These are phyloP conservation scores for Cotesia typhae DNA, from an alignment of 1,140 invertebrate genomes.

Conservation along the genomic window DNA sequence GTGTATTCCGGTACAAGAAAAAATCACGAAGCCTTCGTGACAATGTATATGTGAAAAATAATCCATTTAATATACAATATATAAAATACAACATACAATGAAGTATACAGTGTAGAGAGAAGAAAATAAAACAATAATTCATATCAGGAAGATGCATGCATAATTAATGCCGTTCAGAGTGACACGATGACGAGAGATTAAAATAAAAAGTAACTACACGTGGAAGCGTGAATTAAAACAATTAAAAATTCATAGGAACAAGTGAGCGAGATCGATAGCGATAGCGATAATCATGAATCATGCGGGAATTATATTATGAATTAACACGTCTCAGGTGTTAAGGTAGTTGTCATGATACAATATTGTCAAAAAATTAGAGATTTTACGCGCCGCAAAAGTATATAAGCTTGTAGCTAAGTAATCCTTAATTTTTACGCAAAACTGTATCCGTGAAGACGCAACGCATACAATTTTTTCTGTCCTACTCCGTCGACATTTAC, in stretches of 20 bases:
- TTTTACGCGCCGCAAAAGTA: no score
- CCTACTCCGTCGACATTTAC: no score
- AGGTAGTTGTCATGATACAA: neutral
- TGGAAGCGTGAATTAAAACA: constrained; percentile 2
- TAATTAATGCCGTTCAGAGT: no score
- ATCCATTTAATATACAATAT: neutral
- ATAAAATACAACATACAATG: neutral
- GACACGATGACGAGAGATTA: no score
- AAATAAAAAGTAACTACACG: no score
- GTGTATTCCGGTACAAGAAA: constrained; percentile 42
- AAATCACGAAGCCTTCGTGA: constrained; percentile 41
- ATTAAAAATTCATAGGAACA: constrained; percentile 5
- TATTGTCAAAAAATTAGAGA: no score
- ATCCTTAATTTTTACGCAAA: no score
- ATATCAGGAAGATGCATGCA: no score
- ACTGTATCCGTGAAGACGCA: no score
- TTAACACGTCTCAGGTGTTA: constrained; percentile 49
- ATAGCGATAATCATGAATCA: constrained; percentile 17
- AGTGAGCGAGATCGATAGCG: neutral
- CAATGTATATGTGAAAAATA: constrained; percentile 18
- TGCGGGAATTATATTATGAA: constrained; percentile 30
- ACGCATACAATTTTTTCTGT: no score
- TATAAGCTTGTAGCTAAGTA: no score
- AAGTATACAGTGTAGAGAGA: constrained; percentile 1
- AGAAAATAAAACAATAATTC: neutral